phyloP scores from a whole-genome alignment of 1,140 invertebrate species.

The Neodiprion lecontei region DNA sequence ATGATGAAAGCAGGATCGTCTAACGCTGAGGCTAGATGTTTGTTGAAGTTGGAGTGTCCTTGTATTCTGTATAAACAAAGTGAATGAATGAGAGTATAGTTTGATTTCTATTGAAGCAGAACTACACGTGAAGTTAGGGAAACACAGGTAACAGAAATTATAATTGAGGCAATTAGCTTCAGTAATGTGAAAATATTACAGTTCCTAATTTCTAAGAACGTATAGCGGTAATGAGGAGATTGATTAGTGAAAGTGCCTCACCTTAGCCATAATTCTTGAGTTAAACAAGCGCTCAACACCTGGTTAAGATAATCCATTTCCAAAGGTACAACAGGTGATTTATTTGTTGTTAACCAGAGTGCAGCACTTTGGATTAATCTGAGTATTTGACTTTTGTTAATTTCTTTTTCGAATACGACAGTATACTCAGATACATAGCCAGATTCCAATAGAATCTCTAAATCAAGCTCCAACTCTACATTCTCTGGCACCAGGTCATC shows the following conservation, averaged over 20 bases:
- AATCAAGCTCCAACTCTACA: constrained; percentile 24
- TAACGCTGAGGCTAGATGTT: constrained; percentile 56
- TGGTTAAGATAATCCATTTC: constrained; percentile 67
- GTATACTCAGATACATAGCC: constrained; percentile 52
- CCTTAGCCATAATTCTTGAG: constrained; percentile 71
- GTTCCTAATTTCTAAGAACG: background rate
- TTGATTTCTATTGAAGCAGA: background rate
- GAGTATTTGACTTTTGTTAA: constrained; percentile 56
- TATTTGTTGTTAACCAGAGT: constrained; percentile 67
- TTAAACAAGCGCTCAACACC: constrained; percentile 65
- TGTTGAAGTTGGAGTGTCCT: constrained; percentile 60
- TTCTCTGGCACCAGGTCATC: constrained; percentile 24
- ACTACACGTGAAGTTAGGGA: too few relatives aligned
- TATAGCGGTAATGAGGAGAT: constrained; percentile 17
- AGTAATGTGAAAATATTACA: constrained; percentile 6
- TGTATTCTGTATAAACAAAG: constrained; percentile 55
- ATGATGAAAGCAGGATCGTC: constrained; percentile 67
- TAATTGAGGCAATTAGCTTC: background rate
- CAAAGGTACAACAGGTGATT: constrained; percentile 60
- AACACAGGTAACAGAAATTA: background rate
- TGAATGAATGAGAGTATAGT: background rate
- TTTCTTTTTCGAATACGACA: constrained; percentile 47
- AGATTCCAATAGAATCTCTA: constrained; percentile 46
- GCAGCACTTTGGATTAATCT: constrained; percentile 63
- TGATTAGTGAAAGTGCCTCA: constrained; percentile 27